Conservation (phyloP, 1,140 invertebrate species). For the Vanessa atalanta region DNA sequence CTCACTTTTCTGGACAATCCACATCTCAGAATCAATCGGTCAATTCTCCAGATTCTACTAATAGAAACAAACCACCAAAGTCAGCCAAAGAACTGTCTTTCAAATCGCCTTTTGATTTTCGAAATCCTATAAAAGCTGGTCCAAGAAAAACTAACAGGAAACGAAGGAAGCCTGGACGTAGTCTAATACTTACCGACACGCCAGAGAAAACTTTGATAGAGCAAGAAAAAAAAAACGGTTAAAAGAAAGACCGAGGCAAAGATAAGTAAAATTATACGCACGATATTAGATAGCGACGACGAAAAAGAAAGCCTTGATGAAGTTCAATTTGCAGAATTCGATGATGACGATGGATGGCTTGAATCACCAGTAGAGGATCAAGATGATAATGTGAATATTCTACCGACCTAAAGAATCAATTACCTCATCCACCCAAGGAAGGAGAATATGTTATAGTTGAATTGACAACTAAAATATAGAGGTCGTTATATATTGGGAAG, state of each 20-base stretch:
- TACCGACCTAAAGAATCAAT: conserved; percentile 20
- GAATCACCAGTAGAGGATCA: conserved; percentile 21
- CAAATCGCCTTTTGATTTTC: conserved; percentile 37
- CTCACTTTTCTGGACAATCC: conserved; percentile 23
- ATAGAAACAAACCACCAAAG: conserved; percentile 16
- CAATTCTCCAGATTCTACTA: conserved; percentile 17
- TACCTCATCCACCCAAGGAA: conserved; percentile 23
- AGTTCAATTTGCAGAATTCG: conserved; percentile 22
- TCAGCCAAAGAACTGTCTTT: conserved; percentile 27
- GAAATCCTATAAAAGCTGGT: conserved; percentile 36
- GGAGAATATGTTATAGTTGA: conserved; percentile 24
- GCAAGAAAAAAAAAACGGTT: conserved; percentile 26
- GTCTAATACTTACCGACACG: conserved; percentile 41
- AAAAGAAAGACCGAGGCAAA: conserved; percentile 23
- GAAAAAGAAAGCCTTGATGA: conserved; percentile 18
- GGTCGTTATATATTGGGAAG: conserved; percentile 34
- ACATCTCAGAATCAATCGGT: conserved; percentile 9
- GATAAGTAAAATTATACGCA: conserved; percentile 20
- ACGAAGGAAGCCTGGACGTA: conserved; percentile 34
- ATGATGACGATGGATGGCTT: conserved; percentile 19
- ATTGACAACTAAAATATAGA: conserved; percentile 36
- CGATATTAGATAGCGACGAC: conserved; percentile 23
- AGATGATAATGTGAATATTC: conserved; percentile 22
- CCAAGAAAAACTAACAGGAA: conserved; percentile 36
- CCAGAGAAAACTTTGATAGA: conserved; percentile 41